Base-by-base conservation (phyloP, 2,888 invertebrate genomes). In the Leistus spinibarbis region DNA sequence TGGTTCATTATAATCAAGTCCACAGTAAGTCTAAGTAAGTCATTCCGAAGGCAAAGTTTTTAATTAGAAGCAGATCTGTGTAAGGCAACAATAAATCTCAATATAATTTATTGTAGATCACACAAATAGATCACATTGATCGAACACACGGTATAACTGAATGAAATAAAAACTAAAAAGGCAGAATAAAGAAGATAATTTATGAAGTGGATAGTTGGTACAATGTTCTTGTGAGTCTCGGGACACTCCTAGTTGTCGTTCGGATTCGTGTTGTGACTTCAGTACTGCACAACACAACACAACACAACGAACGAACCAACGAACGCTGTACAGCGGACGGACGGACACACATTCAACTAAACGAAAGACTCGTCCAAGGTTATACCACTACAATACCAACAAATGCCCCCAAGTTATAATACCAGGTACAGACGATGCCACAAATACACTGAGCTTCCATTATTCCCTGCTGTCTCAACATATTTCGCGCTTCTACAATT, bases 61-160 rank as follows among this genome's bases (percentile, higher is more conserved):
- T 79, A 80, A 79, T 80, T 79, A 79, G 78, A 77, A 77, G 53
- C 67, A 56, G 78, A 67, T 77, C 77, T 79, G 9, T 40, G 76
- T 77, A 76, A 77, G 78, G 76, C 76, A 77, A 78, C 78, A 78
- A 81, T 80, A 81, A 80, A 80, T 81, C 79, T 77, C 76, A 77
- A 73, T 54, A 80, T 80, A 80, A 82, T 81, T 81, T 82, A 82
- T 81, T 80, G 78, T 77, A 78, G 22, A 70, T 70, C 78, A 78
- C 78, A 79, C 80, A 81, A 81, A 80, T 79, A 81, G 82, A 82
- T 82, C 80, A 79, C 79, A 82, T 81, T 80, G 78, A 69, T 69
- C 60, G 57, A 56, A n/a, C 24, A 40, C 19, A 19, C 56, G 60
- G 60, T 60, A 22, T 19, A 60, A n/a, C n/a, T 60, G 22, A 40